Conservation (phyloP, 2,888 invertebrate species). For the Caenorhabditis imperialis region DNA sequence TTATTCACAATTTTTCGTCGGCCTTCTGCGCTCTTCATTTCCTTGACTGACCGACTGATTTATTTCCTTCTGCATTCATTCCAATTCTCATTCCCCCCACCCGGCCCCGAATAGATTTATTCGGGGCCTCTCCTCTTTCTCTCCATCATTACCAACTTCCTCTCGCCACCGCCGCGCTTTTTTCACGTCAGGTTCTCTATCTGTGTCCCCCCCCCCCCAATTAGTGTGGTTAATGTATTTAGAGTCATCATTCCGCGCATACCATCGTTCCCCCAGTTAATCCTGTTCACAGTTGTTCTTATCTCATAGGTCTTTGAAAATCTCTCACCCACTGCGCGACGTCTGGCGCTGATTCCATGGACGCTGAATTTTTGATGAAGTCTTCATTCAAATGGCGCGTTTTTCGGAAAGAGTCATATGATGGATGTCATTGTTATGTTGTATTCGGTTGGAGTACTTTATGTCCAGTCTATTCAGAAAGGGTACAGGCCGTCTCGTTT, state of each 20-base stretch:
- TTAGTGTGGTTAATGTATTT: slow-evolving; percentile 52
- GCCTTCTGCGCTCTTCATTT: background rate
- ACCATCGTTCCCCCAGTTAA: slow-evolving; percentile 45
- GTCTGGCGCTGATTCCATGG: no score
- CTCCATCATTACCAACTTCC: slow-evolving; percentile 22
- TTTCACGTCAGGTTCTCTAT: slow-evolving; percentile 34
- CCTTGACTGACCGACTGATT: slow-evolving; percentile 8
- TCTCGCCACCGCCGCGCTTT: no score
- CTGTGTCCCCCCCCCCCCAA: slow-evolving; percentile 24
- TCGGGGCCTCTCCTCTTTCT: slow-evolving; percentile 3
- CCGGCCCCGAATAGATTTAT: background rate
- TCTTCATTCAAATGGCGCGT: no score
- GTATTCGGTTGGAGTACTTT: no score
- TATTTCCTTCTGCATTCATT: slow-evolving; percentile 3
- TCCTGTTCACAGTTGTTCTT: slow-evolving; percentile 43
- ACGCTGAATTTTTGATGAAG: no score
- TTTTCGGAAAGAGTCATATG: no score
- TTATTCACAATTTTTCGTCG: background rate
- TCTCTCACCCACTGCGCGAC: no score
- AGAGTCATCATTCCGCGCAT: slow-evolving; percentile 48
- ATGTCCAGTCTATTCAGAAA: no score
- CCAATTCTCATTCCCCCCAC: background rate
- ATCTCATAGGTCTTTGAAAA: no score
- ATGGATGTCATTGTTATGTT: no score
- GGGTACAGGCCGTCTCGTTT: no score